phyloP scores from a whole-genome alignment of 2,113 vertebrate species.

The Rhegmatorhina hoffmannsi region DNA sequence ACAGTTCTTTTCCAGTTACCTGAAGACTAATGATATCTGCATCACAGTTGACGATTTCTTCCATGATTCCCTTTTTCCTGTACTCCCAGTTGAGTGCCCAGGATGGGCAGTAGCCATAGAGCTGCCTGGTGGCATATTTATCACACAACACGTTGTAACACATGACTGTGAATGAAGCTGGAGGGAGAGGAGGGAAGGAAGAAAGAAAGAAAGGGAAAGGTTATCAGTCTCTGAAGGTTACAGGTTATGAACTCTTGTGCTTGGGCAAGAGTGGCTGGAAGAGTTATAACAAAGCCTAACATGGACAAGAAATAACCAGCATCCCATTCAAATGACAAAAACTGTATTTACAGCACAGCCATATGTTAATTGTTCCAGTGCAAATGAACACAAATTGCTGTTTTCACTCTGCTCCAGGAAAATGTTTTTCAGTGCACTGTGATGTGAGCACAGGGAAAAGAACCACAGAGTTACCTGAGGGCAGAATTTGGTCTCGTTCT shows the following conservation, averaged over 20 bases:
- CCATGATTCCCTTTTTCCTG: slow-evolving; percentile 99
- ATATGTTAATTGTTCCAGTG: neutral
- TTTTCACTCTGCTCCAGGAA: neutral
- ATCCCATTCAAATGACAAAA: neutral
- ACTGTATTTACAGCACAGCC: neutral
- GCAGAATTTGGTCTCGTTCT: slow-evolving; percentile 93
- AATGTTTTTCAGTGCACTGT: neutral
- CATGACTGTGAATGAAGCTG: slow-evolving; percentile 97
- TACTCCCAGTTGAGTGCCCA: slow-evolving; percentile 99
- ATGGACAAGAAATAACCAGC: neutral
- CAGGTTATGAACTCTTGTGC: neutral
- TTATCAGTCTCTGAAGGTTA: neutral
- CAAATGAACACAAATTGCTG: neutral
- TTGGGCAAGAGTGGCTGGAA: neutral
- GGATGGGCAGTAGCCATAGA: slow-evolving; percentile 98
- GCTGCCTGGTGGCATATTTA: slow-evolving; percentile 98
- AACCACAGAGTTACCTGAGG: slow-evolving; percentile 82
- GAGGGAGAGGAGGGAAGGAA: neutral
- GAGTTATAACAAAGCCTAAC: neutral
- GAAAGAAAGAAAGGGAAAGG: neutral
- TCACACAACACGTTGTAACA: slow-evolving; percentile 99
- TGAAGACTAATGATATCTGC: slow-evolving; percentile 98
- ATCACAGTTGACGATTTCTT: slow-evolving; percentile 96
- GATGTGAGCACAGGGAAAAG: neutral
- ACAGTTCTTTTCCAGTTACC: slow-evolving; percentile 65